Conservation (phyloP, 2,888 invertebrate species). For the Iselma pallidipennis region DNA sequence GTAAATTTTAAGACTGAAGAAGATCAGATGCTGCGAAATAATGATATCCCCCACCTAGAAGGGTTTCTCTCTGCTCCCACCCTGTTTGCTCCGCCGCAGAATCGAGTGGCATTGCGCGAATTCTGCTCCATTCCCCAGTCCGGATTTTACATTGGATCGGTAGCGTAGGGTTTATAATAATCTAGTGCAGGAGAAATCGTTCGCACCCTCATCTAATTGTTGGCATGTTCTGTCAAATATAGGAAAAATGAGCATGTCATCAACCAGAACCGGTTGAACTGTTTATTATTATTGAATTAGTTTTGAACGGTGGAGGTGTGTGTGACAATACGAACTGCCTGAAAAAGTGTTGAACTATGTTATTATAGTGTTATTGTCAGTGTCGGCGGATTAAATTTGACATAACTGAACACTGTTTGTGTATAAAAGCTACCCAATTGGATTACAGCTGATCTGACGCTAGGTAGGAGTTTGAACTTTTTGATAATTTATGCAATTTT, state of each 20-base stretch:
- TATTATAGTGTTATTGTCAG: background rate
- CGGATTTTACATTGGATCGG: conserved; percentile 42
- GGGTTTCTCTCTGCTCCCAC: conserved; percentile 36
- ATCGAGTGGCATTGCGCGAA: conserved; percentile 43
- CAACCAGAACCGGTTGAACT: background rate
- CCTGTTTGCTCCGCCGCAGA: conserved; percentile 45
- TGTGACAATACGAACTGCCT: background rate
- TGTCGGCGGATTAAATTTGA: no score
- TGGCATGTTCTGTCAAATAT: background rate
- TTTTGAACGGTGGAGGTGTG: background rate
- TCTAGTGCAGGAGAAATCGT: background rate
- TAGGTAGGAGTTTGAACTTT: background rate
- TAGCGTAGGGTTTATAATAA: conserved; percentile 26
- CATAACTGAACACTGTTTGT: background rate
- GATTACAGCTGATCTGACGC: background rate
- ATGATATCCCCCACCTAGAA: conserved; percentile 40
- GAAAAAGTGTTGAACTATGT: background rate
- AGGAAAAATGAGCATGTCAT: background rate
- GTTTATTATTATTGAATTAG: background rate
- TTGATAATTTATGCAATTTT: background rate
- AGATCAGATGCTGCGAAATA: conserved; percentile 53
- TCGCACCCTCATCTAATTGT: conserved; percentile 23
- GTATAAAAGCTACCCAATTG: background rate
- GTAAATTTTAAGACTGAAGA: conserved; percentile 46
- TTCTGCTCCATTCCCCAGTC: conserved; percentile 44